Evolutionary conservation across 1,140 invertebrate species (phyloP).

Genomic region (Drosophila ironensis): DNA sequence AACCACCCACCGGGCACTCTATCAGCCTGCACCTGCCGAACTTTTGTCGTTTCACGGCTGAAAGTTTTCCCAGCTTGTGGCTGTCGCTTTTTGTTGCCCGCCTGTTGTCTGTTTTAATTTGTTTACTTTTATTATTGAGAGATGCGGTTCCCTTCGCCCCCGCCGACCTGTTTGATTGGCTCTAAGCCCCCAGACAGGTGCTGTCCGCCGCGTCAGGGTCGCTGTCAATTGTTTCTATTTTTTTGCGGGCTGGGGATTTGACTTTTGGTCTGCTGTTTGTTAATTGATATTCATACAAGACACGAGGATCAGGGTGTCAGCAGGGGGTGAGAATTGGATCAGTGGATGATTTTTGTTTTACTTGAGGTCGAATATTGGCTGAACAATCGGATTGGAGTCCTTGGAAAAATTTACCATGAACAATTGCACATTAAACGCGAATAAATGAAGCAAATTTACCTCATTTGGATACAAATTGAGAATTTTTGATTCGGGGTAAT

Average conservation of each 20-base stretch:
- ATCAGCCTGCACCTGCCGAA: slow-evolving; percentile 53
- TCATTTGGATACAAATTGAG: too few relatives aligned
- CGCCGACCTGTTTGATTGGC: slow-evolving; percentile 62
- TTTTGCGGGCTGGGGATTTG: slow-evolving; percentile 33
- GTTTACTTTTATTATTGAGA: slow-evolving; percentile 80
- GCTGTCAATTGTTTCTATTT: slow-evolving; percentile 43
- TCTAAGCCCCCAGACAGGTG: slow-evolving; percentile 63
- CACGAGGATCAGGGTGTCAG: slow-evolving; percentile 62
- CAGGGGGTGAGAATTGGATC: slow-evolving; percentile 1
- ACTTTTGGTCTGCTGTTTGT: slow-evolving; percentile 52
- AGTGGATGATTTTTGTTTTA: too few relatives aligned
- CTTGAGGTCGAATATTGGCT: too few relatives aligned
- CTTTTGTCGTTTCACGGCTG: slow-evolving; percentile 71
- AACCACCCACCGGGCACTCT: neutral
- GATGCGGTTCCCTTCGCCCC: slow-evolving; percentile 34
- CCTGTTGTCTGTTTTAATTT: slow-evolving; percentile 79
- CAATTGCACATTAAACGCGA: too few relatives aligned
- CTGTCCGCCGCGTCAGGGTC: slow-evolving; percentile 29
- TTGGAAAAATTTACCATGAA: too few relatives aligned
- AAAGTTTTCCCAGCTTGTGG: slow-evolving; percentile 66
- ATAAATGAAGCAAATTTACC: too few relatives aligned
- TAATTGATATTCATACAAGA: slow-evolving; percentile 78
- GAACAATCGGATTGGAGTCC: too few relatives aligned
- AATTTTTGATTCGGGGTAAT: too few relatives aligned
- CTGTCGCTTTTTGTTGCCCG: slow-evolving; percentile 47